These are phyloP conservation scores for Rotaria socialis DNA, from an alignment of 2,888 invertebrate genomes.

Conservation along the genomic window DNA sequence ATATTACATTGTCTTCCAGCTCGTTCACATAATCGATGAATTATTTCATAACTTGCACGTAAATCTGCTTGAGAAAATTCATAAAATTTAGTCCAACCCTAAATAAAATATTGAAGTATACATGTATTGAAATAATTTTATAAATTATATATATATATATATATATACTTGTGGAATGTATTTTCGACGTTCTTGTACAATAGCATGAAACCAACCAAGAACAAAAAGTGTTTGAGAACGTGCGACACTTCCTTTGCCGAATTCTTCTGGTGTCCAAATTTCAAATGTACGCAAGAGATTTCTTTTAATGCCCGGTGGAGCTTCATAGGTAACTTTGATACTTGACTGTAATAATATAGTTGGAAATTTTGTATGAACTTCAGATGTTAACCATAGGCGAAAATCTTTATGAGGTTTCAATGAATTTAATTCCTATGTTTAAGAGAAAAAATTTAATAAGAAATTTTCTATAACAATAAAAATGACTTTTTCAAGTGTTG, in stretches of 20 bases:
- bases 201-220: conserved; percentile 79
- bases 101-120: conserved; percentile 38
- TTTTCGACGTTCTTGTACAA: conserved; percentile 78
- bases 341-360: conserved; percentile 72
- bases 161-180: conserved; percentile 71
- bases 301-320: conserved; percentile 78
- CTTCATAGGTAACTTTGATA: conserved; percentile 73
- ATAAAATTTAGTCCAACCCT: conserved; percentile 83
- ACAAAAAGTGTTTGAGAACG: conserved; percentile 67
- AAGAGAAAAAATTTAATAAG: conserved; percentile 47
- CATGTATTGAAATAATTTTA: too few species aligned
- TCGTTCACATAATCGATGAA: conserved; percentile 61
- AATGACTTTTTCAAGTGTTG: conserved; percentile 66
- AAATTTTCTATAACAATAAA: not conserved
- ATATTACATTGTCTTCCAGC: conserved; percentile 53
- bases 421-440: conserved; percentile 62
- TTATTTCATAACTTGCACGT: conserved; percentile 69
- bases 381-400: conserved; percentile 79
- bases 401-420: conserved; percentile 64
- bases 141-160: not conserved
- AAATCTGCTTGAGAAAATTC: conserved; percentile 80
- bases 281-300: conserved; percentile 73
- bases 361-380: conserved; percentile 73
- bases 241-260: conserved; percentile 55
- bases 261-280: conserved; percentile 66